Evolutionary conservation across 2,113 vertebrate species (phyloP), one percentile per base, ranked within the genome.

Genomic region (Epinephelus fuscoguttatus): DNA sequence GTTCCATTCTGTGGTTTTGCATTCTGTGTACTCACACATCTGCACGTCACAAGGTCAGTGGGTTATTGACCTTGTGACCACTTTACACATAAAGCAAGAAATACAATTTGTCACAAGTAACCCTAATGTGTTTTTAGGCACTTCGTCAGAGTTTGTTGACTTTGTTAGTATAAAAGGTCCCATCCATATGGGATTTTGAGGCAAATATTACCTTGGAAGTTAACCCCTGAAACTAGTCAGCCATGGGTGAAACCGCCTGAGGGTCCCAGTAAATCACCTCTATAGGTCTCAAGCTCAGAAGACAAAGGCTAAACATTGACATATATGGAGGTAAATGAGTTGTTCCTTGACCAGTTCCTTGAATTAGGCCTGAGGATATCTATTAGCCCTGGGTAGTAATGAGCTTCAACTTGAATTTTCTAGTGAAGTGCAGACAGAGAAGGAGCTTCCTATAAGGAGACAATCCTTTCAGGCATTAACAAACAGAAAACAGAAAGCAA

Each of bases 151-250:
- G 23, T 40, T 60, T 52, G 33, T 27, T 30, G 30, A 52, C 19
- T 37, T n/a, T 56, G 15, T 56, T 68, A 49, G 53, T 30, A 66
- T 82, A 55, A 81, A 75, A 82, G 30, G 27, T 57, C n/a, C 19
- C 37, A 80, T 72, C 86, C 37, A 66, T 40, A 71, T 70, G 75
- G 73, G 75, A 88, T 86, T 88, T 75, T 67, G 30, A 72, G 89
- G 55, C 53, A 88, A 93, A 94, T 85, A 92, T 96, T 97, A 96
- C 95, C 86, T 92, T 86, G 89, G 89, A 95, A 95, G 95, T 96
- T 95, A 96, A 96, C 93, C 92, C 92, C 93, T 95, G 93, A 95
- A 96, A 95, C 93, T 94, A 95, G 92, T 95, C 94, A 96, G 91
- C 95, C 93, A 89, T 96, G 95, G 93, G 77, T 92, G 85, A 95